phyloP scores from a whole-genome alignment of 2,888 invertebrate genomes.

The Drosophila nr. fundita region DNA sequence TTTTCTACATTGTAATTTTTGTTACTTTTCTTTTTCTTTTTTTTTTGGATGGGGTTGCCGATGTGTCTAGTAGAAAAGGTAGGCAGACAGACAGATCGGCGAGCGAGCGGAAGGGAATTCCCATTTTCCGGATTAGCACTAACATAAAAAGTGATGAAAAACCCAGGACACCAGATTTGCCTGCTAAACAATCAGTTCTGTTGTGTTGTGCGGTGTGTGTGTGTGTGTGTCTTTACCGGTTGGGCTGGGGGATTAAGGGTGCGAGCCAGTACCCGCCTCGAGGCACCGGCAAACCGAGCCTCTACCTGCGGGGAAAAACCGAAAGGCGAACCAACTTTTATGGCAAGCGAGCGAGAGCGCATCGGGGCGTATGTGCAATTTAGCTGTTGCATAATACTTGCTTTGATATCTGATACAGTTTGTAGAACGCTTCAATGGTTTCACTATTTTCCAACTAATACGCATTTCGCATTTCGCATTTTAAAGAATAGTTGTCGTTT shows the following conservation, averaged over 20 bases:
- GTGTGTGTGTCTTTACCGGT: not conserved
- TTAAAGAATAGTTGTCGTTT: not conserved
- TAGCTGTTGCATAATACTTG: conserved; percentile 24
- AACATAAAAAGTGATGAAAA: conserved; percentile 44
- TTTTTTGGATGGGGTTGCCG: conserved; percentile 25
- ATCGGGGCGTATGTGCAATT: conserved; percentile 70
- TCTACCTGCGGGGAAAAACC: conserved; percentile 49
- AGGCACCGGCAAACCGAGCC: conserved; percentile 8
- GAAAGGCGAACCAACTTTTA: conserved; percentile 9
- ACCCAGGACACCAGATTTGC: conserved; percentile 14
- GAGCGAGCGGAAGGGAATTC: conserved; percentile 76
- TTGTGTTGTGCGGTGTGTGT: not conserved
- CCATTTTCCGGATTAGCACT: conserved; percentile 75
- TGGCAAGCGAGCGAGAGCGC: not conserved
- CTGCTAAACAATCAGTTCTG: not conserved
- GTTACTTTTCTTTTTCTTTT: not conserved
- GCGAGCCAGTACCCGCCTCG: conserved; percentile 62
- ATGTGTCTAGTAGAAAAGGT: conserved; percentile 43
- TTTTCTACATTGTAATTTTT: not conserved
- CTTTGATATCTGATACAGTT: conserved; percentile 11
- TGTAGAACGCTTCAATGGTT: conserved; percentile 13
- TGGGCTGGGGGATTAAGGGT: conserved; percentile 65
- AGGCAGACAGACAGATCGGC: not conserved
- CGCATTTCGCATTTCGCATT: not conserved
- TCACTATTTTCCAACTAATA: not conserved